These are phyloP conservation scores for Marmota monax DNA, from an alignment of 2,113 vertebrate genomes.

Conservation along the genomic window DNA sequence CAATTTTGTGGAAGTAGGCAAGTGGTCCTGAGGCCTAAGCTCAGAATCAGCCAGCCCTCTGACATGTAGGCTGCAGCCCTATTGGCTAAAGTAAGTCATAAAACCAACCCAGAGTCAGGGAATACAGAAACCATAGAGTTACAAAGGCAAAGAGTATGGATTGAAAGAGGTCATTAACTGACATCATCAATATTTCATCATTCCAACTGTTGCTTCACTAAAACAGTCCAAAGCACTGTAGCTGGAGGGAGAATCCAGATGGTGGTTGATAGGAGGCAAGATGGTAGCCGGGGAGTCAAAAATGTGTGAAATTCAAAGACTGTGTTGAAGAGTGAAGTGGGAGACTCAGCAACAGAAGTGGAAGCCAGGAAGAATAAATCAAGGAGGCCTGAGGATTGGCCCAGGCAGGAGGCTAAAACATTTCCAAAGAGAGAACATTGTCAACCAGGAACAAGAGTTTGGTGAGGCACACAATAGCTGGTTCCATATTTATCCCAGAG, in stretches of 20 bases:
- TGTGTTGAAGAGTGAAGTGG: not conserved
- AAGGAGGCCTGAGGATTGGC: not conserved
- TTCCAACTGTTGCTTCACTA: not conserved
- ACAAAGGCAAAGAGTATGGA: not conserved
- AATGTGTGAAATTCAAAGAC: not conserved
- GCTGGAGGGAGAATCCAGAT: not conserved
- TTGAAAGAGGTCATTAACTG: not conserved
- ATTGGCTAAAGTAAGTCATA: not conserved
- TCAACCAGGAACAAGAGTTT: accelerated
- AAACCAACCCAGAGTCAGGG: not conserved
- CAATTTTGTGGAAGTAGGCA: not conserved
- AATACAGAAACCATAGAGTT: not conserved
- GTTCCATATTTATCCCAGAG: not conserved
- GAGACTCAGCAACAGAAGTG: not conserved
- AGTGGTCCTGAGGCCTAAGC: not conserved
- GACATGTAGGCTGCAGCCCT: not conserved
- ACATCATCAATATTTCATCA: not conserved
- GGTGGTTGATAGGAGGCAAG: not conserved
- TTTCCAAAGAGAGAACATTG: not conserved
- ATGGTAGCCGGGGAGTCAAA: not conserved
- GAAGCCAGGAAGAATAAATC: not conserved
- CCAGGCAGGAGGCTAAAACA: not conserved
- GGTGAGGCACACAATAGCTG: no score
- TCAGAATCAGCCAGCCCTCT: not conserved
- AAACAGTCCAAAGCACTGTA: not conserved